Evolutionary conservation across 2,888 invertebrate species (phyloP).

Genomic region (Zaprionus obscuricornis): DNA sequence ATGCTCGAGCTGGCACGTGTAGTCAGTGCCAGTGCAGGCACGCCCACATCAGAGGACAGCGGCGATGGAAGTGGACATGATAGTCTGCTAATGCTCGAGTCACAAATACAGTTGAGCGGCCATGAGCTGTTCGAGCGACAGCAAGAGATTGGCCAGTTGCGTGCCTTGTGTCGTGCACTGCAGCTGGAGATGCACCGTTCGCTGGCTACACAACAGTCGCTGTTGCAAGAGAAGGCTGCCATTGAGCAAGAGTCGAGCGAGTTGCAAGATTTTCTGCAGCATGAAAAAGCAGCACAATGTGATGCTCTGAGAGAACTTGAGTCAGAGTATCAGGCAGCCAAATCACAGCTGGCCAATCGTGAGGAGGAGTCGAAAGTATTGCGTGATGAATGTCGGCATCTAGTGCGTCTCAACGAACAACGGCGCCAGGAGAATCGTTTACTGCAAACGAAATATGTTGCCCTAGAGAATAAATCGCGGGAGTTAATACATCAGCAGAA

Average conservation of each 20-base stretch:
- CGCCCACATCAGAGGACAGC: constrained; percentile 82
- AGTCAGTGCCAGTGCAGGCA: constrained; percentile 81
- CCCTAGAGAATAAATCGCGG: constrained; percentile 86
- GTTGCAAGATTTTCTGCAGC: constrained; percentile 93
- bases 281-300: constrained; percentile 91
- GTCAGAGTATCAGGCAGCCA: constrained; percentile 75
- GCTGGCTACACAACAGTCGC: constrained; percentile 87
- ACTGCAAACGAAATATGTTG: constrained; percentile 87
- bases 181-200: constrained; percentile 89
- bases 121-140: constrained; percentile 90
- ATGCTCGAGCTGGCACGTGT: constrained; percentile 84
- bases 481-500: constrained; percentile 88
- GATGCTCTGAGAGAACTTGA: constrained; percentile 92
- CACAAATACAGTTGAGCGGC: constrained; percentile 89
- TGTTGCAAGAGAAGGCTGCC: constrained; percentile 90
- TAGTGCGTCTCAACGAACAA: constrained; percentile 92
- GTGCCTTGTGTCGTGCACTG: constrained; percentile 88
- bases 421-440: constrained; percentile 88
- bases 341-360: constrained; percentile 83
- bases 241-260: constrained; percentile 92
- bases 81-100: constrained; percentile 90
- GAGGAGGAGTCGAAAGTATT: constrained; percentile 86
- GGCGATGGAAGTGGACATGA: constrained; percentile 86
- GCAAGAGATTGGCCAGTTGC: constrained; percentile 89
- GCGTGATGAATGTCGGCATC: constrained; percentile 90